A percentile compares a stretch with the other conserved stretches of the same genome.
Conservation (phyloP, 1,140 invertebrate species). For the Aphelenchoides avenae region DNA sequence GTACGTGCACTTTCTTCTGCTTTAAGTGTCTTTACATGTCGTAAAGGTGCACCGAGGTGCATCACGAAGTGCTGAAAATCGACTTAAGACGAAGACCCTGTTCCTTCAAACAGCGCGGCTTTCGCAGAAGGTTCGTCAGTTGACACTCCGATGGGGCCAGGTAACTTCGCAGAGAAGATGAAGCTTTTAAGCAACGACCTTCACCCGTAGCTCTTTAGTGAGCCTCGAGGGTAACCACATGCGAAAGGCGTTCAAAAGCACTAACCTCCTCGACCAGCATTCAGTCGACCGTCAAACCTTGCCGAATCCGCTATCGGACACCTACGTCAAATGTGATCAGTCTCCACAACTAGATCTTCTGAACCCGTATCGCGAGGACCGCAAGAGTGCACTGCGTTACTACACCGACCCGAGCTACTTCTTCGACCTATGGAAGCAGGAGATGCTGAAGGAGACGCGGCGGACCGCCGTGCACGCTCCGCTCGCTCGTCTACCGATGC, state of each 20-base stretch:
- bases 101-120: conserved; percentile 86
- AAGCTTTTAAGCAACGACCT: background rate
- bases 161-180: background rate
- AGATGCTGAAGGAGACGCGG: conserved; percentile 81
- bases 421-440: conserved; percentile 93
- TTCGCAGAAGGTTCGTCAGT: conserved; percentile 84
- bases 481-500: background rate
- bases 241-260: conserved; percentile 90
- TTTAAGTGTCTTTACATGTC: too few species aligned
- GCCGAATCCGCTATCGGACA: conserved; percentile 89
- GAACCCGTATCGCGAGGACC: conserved; percentile 87
- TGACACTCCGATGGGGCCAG: conserved; percentile 65
- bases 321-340: conserved; percentile 81
- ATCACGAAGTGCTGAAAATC: conserved; percentile 75
- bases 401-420: conserved; percentile 99
- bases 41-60: conserved; percentile 88
- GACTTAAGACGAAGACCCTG: conserved; percentile 77
- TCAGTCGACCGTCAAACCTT: conserved; percentile 86
- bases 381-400: conserved; percentile 94
- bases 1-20: too few species aligned
- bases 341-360: conserved; percentile 90
- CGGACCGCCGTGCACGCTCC: conserved; percentile 17
- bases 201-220: conserved; percentile 16
- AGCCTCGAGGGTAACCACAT: conserved; percentile 86
- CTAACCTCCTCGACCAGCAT: conserved; percentile 87